Evolutionary conservation across 2,113 vertebrate species (phyloP).

Genomic region (Tragelaphus strepsiceros): DNA sequence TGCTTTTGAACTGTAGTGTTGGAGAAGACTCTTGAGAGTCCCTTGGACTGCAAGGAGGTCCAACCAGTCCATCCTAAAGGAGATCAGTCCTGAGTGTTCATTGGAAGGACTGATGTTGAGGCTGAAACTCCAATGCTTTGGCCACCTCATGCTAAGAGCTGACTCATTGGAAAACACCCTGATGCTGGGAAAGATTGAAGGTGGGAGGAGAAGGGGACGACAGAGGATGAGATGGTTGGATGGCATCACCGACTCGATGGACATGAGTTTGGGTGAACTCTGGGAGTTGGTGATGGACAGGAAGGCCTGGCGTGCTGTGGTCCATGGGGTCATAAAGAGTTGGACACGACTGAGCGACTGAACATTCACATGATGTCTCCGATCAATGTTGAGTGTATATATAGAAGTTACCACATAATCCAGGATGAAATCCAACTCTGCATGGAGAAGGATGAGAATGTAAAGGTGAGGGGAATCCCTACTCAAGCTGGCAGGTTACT

Average conservation of each 20-base stretch:
- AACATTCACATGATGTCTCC: not conserved
- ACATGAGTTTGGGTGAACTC: not conserved
- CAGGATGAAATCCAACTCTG: not conserved
- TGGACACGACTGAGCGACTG: fast-evolving
- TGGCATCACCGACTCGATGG: not conserved
- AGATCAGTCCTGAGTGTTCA: not conserved
- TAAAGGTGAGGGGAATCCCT: not conserved
- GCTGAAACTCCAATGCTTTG: not conserved
- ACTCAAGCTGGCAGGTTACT: not conserved
- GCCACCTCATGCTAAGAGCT: not conserved
- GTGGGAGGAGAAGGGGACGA: not conserved
- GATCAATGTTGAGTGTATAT: not conserved
- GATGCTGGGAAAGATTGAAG: not conserved
- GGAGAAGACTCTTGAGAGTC: not conserved
- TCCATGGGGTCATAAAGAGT: not conserved
- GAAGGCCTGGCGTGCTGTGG: not conserved
- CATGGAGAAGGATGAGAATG: fast-evolving
- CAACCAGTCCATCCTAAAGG: not conserved
- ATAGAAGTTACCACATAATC: not conserved
- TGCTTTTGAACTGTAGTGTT: not conserved
- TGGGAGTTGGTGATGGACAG: not conserved
- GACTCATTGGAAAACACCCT: not conserved
- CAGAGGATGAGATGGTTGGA: not conserved
- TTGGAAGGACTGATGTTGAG: not conserved
- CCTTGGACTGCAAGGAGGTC: not conserved